These are phyloP conservation scores for Microcaecilia unicolor DNA, from an alignment of 2,797 vertebrate genomes.

Conservation along the genomic window DNA sequence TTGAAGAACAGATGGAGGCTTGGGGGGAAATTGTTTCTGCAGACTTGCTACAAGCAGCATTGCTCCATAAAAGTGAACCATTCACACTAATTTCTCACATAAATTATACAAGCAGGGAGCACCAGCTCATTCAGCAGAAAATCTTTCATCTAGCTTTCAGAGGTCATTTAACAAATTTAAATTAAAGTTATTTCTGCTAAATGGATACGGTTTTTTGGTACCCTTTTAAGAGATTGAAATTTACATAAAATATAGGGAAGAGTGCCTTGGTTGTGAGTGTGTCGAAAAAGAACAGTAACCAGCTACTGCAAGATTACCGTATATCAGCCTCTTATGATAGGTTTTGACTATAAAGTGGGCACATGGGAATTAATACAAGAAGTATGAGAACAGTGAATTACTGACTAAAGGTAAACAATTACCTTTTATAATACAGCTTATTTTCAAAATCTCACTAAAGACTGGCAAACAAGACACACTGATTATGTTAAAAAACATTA, in stretches of 20 bases:
- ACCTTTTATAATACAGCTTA: constrained; percentile 15
- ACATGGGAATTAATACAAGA: constrained; percentile 30
- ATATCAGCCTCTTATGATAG: constrained; percentile 22
- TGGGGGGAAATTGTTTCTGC: constrained; percentile 64
- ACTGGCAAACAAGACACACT: neutral
- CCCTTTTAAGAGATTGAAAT: constrained; percentile 30
- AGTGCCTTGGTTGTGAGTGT: constrained; percentile 16
- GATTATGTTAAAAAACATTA: constrained; percentile 12
- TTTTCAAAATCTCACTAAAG: constrained; percentile 10
- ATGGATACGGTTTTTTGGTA: constrained; percentile 31
- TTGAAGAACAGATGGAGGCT: constrained; percentile 72
- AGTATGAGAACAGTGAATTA: constrained; percentile 2
- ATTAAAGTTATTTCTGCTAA: constrained; percentile 54
- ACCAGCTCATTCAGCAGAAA: constrained; percentile 58
- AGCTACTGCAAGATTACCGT: constrained; percentile 19
- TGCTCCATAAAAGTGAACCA: constrained; percentile 59
- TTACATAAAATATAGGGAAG: constrained; percentile 35
- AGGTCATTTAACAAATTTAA: constrained; percentile 59
- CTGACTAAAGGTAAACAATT: constrained; percentile 24
- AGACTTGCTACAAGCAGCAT: constrained; percentile 57
- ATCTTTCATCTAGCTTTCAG: constrained; percentile 51
- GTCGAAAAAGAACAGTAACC: constrained; percentile 14
- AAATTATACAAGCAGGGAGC: constrained; percentile 57
- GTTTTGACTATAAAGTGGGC: constrained; percentile 34
- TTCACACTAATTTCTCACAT: constrained; percentile 62